phyloP scores from a whole-genome alignment of 1,140 invertebrate genomes.

The Drosophila tristis region DNA sequence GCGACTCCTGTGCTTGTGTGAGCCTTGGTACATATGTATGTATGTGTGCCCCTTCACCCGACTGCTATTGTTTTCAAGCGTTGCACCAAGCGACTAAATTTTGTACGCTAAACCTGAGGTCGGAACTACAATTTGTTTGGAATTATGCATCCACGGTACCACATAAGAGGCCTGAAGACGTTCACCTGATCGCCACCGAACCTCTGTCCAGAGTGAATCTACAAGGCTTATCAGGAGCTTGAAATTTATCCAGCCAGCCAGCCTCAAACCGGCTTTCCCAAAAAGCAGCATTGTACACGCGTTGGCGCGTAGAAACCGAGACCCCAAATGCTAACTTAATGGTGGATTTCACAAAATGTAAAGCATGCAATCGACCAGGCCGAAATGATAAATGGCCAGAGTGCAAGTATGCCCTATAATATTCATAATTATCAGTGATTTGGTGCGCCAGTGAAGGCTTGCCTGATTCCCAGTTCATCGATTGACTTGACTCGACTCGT shows the following conservation, averaged over 20 bases:
- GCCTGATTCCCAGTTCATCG: too few species aligned
- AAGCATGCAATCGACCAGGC: conserved; percentile 43
- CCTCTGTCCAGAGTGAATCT: too few species aligned
- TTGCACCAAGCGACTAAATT: too few species aligned
- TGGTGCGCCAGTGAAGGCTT: background rate
- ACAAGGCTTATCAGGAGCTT: too few species aligned
- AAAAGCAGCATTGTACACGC: conserved; percentile 44
- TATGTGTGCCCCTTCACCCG: conserved; percentile 12
- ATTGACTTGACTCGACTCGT: too few species aligned
- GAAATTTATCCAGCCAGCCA: too few species aligned
- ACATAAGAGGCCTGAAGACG: too few species aligned
- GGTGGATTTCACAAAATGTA: conserved; percentile 51
- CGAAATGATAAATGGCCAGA: conserved; percentile 59
- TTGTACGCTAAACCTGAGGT: too few species aligned
- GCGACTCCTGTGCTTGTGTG: background rate
- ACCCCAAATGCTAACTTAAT: conserved; percentile 39
- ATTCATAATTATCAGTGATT: conserved; percentile 21
- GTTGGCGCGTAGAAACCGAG: conserved; percentile 28
- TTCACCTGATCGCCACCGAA: too few species aligned
- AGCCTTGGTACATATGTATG: conserved; percentile 1
- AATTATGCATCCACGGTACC: too few species aligned
- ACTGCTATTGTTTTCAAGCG: conserved; percentile 17
- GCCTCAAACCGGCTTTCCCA: conserved; percentile 30
- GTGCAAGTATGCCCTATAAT: conserved; percentile 50
- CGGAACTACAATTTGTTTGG: too few species aligned